Evolutionary conservation across 2,888 invertebrate species (phyloP).

Genomic region (Cerceris ruficornis): DNA sequence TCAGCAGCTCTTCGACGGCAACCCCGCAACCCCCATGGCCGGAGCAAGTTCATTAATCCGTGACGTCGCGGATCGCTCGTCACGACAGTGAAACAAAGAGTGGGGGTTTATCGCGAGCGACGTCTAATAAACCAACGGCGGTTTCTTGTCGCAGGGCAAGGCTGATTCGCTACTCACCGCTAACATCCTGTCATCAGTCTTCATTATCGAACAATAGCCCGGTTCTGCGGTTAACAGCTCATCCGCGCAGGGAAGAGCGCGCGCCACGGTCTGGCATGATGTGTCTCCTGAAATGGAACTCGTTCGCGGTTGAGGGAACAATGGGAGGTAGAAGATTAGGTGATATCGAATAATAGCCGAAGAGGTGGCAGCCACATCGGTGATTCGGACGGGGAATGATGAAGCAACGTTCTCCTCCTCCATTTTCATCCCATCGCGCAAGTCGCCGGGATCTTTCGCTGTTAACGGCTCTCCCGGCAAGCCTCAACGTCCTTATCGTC

Average conservation of each 20-base stretch:
- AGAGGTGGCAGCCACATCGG: slow-evolving; percentile 56
- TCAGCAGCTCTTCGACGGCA: slow-evolving; percentile 21
- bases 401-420: slow-evolving; percentile 48
- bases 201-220: slow-evolving; percentile 76
- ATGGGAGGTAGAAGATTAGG: slow-evolving; percentile 68
- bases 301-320: slow-evolving; percentile 73
- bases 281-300: slow-evolving; percentile 64
- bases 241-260: slow-evolving; percentile 69
- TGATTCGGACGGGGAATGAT: slow-evolving; percentile 50
- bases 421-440: not conserved
- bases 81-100: slow-evolving; percentile 72
- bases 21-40: not conserved
- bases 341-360: slow-evolving; percentile 64
- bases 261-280: slow-evolving; percentile 61
- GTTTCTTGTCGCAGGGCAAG: slow-evolving; percentile 67
- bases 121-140: slow-evolving; percentile 76
- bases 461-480: no score
- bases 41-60: slow-evolving; percentile 72
- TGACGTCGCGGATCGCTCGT: slow-evolving; percentile 64
- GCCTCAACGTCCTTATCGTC: not conserved
- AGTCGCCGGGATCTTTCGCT: not conserved
- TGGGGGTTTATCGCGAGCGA: slow-evolving; percentile 72
- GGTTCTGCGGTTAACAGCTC: slow-evolving; percentile 72
- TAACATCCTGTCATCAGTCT: slow-evolving; percentile 76
- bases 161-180: slow-evolving; percentile 65